A percentile compares a stretch with the other conserved stretches of the same genome.
phyloP scores from a whole-genome alignment of 2,888 invertebrate genomes.

The Stegana nigrithorax region DNA sequence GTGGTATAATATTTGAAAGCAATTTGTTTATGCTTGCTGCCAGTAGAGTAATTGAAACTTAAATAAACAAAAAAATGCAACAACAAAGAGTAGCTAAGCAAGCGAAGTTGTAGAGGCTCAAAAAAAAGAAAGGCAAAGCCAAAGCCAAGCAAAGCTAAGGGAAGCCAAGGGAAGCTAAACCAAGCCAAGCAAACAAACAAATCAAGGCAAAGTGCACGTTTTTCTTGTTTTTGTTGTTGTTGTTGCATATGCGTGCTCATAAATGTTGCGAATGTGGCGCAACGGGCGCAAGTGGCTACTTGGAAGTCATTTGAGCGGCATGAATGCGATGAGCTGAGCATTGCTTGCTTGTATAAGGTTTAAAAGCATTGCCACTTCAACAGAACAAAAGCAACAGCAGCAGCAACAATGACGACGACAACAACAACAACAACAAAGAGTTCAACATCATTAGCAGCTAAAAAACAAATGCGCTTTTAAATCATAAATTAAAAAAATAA shows the following conservation, averaged over 20 bases:
- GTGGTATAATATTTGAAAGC: not conserved
- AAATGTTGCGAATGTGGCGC: too few relatives aligned
- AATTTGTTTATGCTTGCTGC: not conserved
- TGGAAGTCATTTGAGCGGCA: not conserved
- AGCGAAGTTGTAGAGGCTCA: constrained; percentile 19
- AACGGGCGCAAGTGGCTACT: constrained; percentile 4
- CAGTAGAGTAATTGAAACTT: constrained; percentile 54
- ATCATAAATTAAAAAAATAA: too few relatives aligned
- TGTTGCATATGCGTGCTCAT: constrained; percentile 22
- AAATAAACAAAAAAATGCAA: constrained; percentile 45
- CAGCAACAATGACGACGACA: too few relatives aligned
- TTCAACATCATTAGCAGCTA: too few relatives aligned
- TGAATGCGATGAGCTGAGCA: constrained; percentile 1
- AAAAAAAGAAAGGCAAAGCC: not conserved
- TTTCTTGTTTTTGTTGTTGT: not conserved
- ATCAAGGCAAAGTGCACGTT: constrained; percentile 6
- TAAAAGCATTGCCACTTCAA: constrained; percentile 13
- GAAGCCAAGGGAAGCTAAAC: not conserved
- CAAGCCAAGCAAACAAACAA: not conserved
- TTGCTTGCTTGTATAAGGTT: constrained; percentile 30
- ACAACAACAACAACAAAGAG: not conserved
- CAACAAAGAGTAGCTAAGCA: constrained; percentile 11
- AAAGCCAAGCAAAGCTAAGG: not conserved
- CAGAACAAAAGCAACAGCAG: constrained; percentile 12
- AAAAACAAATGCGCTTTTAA: too few relatives aligned